phyloP scores from a whole-genome alignment of 2,888 invertebrate species.

The Himalopsyche kuldschensis region DNA sequence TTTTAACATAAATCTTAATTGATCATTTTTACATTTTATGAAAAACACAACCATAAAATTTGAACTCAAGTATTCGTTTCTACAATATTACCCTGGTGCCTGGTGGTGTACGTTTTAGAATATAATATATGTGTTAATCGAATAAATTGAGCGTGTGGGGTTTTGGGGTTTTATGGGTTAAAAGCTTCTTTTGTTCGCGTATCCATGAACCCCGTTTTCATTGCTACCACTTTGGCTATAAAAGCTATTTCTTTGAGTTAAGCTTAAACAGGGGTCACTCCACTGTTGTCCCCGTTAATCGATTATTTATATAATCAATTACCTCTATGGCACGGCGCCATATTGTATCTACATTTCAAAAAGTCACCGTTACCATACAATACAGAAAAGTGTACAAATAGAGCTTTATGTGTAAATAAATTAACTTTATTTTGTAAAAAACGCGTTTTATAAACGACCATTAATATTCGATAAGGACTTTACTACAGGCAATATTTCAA shows the following conservation, averaged over 20 bases:
- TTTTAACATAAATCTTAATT: too few species aligned
- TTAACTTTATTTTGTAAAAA: neutral
- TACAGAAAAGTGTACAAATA: neutral
- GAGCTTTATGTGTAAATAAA: neutral
- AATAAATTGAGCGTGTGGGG: neutral
- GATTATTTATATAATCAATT: constrained; percentile 1
- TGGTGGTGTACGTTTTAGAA: too few species aligned
- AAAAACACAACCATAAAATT: too few species aligned
- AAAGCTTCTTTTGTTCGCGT: neutral
- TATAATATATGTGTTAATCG: too few species aligned
- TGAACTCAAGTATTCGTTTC: too few species aligned
- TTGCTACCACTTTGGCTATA: neutral
- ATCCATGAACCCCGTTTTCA: neutral
- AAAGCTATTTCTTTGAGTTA: neutral
- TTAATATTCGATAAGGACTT: neutral
- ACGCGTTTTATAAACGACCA: neutral
- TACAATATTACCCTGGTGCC: too few species aligned
- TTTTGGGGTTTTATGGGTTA: neutral
- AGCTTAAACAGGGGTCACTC: neutral
- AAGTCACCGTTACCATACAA: neutral
- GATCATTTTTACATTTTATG: too few species aligned
- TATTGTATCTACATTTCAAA: neutral
- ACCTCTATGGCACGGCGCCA: neutral
- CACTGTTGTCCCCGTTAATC: neutral
- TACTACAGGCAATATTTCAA: neutral